Evolutionary conservation across 2,888 invertebrate species (phyloP).

Genomic region (Eupithecia pulchellata): DNA sequence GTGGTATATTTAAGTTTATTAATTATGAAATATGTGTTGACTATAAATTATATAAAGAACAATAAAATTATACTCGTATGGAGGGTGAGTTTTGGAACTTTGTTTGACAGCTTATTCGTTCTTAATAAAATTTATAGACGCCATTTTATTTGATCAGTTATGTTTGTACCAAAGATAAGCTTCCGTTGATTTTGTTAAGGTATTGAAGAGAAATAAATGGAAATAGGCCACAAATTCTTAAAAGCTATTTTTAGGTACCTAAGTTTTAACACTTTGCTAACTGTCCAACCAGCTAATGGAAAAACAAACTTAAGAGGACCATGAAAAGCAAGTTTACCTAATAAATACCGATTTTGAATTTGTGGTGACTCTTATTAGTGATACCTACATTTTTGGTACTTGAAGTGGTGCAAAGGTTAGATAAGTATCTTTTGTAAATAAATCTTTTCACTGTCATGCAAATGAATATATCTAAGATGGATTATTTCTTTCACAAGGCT

Average conservation of each 20-base stretch:
- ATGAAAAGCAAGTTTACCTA: not conserved
- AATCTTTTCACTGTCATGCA: conserved; percentile 62
- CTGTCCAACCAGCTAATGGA: not conserved
- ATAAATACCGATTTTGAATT: conserved; percentile 1
- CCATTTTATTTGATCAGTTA: conserved; percentile 48
- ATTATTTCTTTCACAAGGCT: conserved; percentile 62
- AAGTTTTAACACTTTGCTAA: not conserved
- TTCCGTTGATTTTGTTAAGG: conserved; percentile 59
- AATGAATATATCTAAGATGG: conserved; percentile 18
- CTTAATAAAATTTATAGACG: conserved; percentile 43
- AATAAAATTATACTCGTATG: not conserved
- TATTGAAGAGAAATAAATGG: conserved; percentile 39
- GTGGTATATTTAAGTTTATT: conserved; percentile 51
- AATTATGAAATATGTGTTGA: conserved; percentile 18
- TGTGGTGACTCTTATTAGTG: conserved; percentile 14
- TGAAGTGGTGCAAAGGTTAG: conserved; percentile 80
- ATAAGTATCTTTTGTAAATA: conserved; percentile 69
- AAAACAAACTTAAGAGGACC: not conserved
- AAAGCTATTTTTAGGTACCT: not conserved
- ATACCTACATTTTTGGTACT: conserved; percentile 59
- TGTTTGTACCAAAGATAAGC: conserved; percentile 80
- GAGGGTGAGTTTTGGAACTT: not conserved
- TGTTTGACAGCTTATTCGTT: conserved; percentile 3
- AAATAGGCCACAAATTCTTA: conserved; percentile 18
- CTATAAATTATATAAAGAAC: conserved; percentile 44